phyloP scores from a whole-genome alignment of 2,888 invertebrate genomes.

The Deilephila porcellus region DNA sequence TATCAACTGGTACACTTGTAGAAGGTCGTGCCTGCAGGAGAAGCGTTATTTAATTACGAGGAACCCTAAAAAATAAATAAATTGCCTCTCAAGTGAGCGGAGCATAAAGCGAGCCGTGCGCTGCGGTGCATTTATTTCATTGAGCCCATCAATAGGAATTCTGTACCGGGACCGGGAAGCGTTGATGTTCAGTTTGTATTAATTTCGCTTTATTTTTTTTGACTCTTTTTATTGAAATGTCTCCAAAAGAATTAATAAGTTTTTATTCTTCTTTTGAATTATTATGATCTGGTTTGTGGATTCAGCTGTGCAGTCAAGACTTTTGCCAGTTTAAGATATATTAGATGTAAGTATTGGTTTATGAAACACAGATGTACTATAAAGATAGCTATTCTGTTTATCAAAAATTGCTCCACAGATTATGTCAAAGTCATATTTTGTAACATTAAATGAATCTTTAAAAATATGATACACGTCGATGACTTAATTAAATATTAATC shows the following conservation, averaged over 20 bases:
- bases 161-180: slow-evolving; percentile 24
- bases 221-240: too few relatives aligned
- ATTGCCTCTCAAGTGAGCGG: slow-evolving; percentile 48
- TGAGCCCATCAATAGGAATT: slow-evolving; percentile 61
- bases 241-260: too few relatives aligned
- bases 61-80: slow-evolving; percentile 59
- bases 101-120: slow-evolving; percentile 53
- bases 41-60: slow-evolving; percentile 31
- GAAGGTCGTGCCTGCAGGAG: not conserved
- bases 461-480: not conserved
- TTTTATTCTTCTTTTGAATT: too few relatives aligned
- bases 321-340: too few relatives aligned
- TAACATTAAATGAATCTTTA: not conserved
- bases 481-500: not conserved
- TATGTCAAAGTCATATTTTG: not conserved
- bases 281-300: too few relatives aligned
- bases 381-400: too few relatives aligned
- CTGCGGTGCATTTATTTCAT: slow-evolving; percentile 62
- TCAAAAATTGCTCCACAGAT: not conserved
- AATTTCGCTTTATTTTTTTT: not conserved
- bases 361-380: too few relatives aligned
- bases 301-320: too few relatives aligned
- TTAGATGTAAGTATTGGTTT: too few relatives aligned
- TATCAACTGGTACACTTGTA: not conserved
- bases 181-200: not conserved